A percentile compares a stretch with the other conserved stretches of the same genome.
These are phyloP conservation scores for Tragulus kanchil DNA, from an alignment of 2,113 vertebrate genomes.

Conservation along the genomic window DNA sequence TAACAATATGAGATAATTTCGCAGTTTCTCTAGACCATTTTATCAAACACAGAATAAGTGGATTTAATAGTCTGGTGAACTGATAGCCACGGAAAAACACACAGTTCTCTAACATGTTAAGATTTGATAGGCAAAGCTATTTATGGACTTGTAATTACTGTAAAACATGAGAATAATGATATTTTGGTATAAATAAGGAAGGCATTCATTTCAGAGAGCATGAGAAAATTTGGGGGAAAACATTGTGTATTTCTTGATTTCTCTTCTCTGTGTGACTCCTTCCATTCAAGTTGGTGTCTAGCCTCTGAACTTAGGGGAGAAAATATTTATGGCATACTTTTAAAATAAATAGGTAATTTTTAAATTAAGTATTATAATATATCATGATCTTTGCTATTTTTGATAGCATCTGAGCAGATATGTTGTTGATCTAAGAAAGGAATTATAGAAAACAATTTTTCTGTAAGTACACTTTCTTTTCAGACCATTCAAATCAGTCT, in stretches of 20 bases:
- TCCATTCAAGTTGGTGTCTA: neutral
- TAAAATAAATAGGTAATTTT: no score
- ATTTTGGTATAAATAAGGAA: neutral
- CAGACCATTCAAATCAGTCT: neutral
- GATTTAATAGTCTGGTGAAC: slow-evolving; percentile 43
- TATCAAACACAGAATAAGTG: slow-evolving; percentile 33
- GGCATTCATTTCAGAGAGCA: neutral
- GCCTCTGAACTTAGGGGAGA: neutral
- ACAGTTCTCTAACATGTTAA: slow-evolving; percentile 13
- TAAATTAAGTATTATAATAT: no score
- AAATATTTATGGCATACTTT: neutral
- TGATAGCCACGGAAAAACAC: slow-evolving; percentile 34
- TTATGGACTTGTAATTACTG: neutral
- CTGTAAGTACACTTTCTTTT: neutral
- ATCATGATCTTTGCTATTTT: neutral
- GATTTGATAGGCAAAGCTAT: slow-evolving; percentile 19
- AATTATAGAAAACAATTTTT: neutral
- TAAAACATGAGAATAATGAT: neutral
- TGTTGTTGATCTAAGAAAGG: neutral
- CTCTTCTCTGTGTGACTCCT: neutral
- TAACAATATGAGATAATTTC: slow-evolving; percentile 63
- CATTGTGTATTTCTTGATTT: neutral
- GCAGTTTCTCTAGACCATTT: slow-evolving; percentile 56
- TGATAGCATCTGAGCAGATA: neutral
- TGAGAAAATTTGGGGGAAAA: neutral